phyloP scores from a whole-genome alignment of 2,888 invertebrate species.

The Drosophila affinis region DNA sequence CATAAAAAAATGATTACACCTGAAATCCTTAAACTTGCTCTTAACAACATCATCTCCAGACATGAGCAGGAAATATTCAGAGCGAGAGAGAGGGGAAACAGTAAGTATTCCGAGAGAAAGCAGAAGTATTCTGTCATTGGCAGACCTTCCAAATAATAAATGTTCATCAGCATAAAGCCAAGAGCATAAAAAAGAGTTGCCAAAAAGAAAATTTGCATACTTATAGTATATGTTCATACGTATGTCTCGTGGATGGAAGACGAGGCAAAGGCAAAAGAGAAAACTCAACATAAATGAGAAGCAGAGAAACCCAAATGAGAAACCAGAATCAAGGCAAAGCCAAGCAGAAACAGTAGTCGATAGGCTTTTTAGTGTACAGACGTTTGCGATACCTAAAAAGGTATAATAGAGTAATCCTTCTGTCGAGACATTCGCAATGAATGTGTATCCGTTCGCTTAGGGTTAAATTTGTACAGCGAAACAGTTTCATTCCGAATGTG shows the following conservation, averaged over 20 bases:
- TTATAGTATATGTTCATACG: neutral
- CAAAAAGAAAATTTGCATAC: conserved; percentile 27
- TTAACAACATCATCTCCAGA: neutral
- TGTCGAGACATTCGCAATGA: no score
- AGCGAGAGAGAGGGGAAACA: no score
- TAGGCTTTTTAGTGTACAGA: neutral
- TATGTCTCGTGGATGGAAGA: conserved; percentile 1
- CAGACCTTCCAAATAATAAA: conserved; percentile 21
- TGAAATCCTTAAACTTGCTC: neutral
- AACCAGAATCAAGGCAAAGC: neutral
- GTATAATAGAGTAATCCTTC: no score
- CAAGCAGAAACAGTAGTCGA: no score
- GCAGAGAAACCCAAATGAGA: neutral
- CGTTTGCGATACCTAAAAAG: neutral
- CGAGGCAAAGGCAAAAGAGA: conserved; percentile 5
- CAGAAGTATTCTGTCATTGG: conserved; percentile 13
- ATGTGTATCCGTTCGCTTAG: no score
- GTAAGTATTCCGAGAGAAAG: neutral
- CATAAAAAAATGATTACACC: conserved; percentile 14
- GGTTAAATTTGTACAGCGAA: no score
- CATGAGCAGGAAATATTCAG: neutral
- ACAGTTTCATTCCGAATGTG: no score
- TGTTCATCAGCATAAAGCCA: conserved; percentile 9
- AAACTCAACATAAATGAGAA: neutral
- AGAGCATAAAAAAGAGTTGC: conserved; percentile 30